Evolutionary conservation across 2,888 invertebrate genomes (phyloP).

Genomic region (Cephus pulcher): DNA sequence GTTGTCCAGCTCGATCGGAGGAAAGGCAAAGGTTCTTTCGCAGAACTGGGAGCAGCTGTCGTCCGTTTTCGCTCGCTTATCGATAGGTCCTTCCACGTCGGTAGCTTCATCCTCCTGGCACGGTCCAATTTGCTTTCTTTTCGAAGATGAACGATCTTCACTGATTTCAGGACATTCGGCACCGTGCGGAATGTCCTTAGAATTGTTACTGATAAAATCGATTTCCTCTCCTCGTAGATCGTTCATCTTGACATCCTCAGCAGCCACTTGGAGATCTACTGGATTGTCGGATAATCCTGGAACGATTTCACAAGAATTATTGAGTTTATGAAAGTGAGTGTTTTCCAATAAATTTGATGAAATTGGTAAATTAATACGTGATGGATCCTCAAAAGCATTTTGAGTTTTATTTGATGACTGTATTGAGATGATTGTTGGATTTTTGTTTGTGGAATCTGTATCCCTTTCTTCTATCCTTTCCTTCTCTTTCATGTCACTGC

Average conservation of each 20-base stretch:
- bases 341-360: neutral
- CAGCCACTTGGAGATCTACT: neutral
- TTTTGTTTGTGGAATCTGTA: too few relatives aligned
- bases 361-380: too few relatives aligned
- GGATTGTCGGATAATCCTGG: neutral
- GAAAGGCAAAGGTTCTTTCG: slow-evolving; percentile 33
- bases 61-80: slow-evolving; percentile 20
- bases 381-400: too few relatives aligned
- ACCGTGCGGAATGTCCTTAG: neutral
- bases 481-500: neutral
- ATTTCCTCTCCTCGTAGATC: neutral
- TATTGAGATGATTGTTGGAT: too few relatives aligned
- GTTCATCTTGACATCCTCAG: neutral
- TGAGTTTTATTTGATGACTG: too few relatives aligned
- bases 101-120: neutral
- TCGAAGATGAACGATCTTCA: neutral
- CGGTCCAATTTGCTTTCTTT: neutral
- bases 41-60: slow-evolving; percentile 30
- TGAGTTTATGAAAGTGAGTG: neutral
- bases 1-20: slow-evolving; percentile 15
- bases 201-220: neutral
- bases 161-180: neutral
- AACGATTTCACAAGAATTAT: neutral
- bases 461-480: neutral
- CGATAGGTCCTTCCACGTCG: slow-evolving; percentile 13